These are phyloP conservation scores for Nomada hirtipes DNA, from an alignment of 2,888 invertebrate genomes.

Conservation along the genomic window DNA sequence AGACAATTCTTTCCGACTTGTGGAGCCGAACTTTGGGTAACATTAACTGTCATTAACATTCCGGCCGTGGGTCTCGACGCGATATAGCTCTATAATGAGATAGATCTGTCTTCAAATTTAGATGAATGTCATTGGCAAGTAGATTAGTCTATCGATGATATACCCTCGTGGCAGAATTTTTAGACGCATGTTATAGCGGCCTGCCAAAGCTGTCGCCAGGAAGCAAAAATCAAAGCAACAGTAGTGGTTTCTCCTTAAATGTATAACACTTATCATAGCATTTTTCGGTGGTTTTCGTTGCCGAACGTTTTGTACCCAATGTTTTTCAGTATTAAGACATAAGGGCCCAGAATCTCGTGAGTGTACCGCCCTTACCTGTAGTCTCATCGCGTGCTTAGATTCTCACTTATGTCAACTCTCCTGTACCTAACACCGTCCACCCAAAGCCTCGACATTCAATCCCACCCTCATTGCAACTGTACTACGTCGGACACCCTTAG, in stretches of 20 bases:
- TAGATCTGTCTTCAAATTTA: conserved; percentile 56
- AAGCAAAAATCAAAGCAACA: conserved; percentile 48
- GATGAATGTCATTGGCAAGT: conserved; percentile 57
- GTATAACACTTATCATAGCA: not conserved
- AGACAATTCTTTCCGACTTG: conserved; percentile 20
- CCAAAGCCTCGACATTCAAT: conserved; percentile 43
- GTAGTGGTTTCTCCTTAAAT: conserved; percentile 39
- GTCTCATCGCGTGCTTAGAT: conserved; percentile 24
- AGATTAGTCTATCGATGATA: conserved; percentile 55
- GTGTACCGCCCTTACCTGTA: conserved; percentile 29
- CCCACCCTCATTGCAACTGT: conserved; percentile 36
- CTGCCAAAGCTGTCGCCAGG: conserved; percentile 33
- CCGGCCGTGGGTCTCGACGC: conserved; percentile 42
- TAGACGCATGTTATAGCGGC: conserved; percentile 38
- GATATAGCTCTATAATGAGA: conserved; percentile 41
- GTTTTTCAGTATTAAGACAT: not conserved
- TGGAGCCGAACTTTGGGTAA: conserved; percentile 14
- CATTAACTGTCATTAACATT: conserved; percentile 23
- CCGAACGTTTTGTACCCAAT: conserved; percentile 25
- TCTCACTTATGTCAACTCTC: conserved; percentile 15
- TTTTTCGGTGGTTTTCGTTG: conserved; percentile 2
- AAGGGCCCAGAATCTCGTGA: conserved; percentile 21
- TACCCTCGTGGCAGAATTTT: conserved; percentile 50
- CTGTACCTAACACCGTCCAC: conserved; percentile 55
- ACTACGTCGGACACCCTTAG: conserved; percentile 62